These are phyloP conservation scores for Sturmia bella DNA, from an alignment of 2,888 invertebrate species.

Conservation along the genomic window DNA sequence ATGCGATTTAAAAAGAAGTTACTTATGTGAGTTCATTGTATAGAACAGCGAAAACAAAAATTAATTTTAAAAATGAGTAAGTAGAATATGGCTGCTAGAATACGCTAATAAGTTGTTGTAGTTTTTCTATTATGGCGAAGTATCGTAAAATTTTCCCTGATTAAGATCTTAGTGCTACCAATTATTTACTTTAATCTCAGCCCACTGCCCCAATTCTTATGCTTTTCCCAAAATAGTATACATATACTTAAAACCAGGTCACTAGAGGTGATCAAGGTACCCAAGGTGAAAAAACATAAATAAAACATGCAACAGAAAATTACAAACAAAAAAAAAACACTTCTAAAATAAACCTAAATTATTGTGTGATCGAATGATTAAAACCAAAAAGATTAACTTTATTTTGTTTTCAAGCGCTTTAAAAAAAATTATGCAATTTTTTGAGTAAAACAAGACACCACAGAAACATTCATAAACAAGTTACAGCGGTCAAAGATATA, in stretches of 20 bases:
- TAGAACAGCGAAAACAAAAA: too few relatives aligned
- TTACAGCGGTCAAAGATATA: conserved; percentile 44
- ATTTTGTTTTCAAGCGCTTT: conserved; percentile 7
- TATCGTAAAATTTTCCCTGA: too few relatives aligned
- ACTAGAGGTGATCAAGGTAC: conserved; percentile 20
- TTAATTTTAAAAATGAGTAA: too few relatives aligned
- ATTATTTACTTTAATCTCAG: neutral
- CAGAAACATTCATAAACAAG: neutral
- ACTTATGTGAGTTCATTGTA: too few relatives aligned
- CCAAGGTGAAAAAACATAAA: conserved; percentile 34
- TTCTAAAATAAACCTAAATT: conserved; percentile 6
- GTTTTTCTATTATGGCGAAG: too few relatives aligned
- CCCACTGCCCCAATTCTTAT: conserved; percentile 1
- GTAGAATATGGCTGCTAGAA: too few relatives aligned
- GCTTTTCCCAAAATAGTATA: too few relatives aligned
- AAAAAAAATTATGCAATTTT: conserved; percentile 48
- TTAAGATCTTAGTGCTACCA: too few relatives aligned
- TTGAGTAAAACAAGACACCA: neutral
- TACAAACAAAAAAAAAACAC: neutral
- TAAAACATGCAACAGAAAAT: conserved; percentile 36
- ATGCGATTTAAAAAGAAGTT: too few relatives aligned
- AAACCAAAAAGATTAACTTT: conserved; percentile 29
- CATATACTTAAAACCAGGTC: neutral
- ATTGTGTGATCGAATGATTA: conserved; percentile 30
- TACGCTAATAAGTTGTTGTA: too few relatives aligned